A percentile compares a stretch with the other conserved stretches of the same genome.
These are phyloP conservation scores for Latheticus oryzae DNA, from an alignment of 2,888 invertebrate genomes.

Conservation along the genomic window DNA sequence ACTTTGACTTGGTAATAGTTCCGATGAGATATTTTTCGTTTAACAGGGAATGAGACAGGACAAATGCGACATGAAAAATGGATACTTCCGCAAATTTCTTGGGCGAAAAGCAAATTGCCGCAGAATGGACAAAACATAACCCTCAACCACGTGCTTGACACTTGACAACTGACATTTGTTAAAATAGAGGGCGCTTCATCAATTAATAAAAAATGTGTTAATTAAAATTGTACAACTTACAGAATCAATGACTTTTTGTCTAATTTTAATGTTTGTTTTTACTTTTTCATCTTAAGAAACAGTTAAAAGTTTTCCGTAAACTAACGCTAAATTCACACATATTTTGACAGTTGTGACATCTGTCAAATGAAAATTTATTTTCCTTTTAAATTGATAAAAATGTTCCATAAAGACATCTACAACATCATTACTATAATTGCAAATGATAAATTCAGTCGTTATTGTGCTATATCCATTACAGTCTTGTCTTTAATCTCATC, in stretches of 20 bases:
- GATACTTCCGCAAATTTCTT: constrained; percentile 1
- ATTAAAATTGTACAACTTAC: no score
- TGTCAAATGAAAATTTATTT: no score
- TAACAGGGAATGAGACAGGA: constrained; percentile 21
- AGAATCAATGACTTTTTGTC: no score
- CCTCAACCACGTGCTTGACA: background rate
- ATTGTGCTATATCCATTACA: constrained; percentile 45
- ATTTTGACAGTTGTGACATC: no score
- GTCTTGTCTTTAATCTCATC: constrained; percentile 45
- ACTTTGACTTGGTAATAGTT: constrained; percentile 25
- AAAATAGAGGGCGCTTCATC: no score
- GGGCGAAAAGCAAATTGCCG: constrained; percentile 20
- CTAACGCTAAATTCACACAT: no score
- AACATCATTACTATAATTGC: constrained; percentile 46
- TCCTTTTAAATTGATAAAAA: no score
- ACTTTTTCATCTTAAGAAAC: no score
- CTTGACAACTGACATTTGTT: no score
- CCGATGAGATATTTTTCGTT: constrained; percentile 14
- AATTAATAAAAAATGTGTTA: no score
- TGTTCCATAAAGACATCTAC: constrained; percentile 41
- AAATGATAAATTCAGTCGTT: constrained; percentile 51
- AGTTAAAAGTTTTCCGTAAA: no score
- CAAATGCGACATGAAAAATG: constrained; percentile 14
- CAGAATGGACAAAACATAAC: constrained; percentile 23
- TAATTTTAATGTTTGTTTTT: no score